Evolutionary conservation across 2,888 invertebrate genomes (phyloP), one percentile per base, ranked within the genome.

Genomic region (Cryptocephalus primarius): DNA sequence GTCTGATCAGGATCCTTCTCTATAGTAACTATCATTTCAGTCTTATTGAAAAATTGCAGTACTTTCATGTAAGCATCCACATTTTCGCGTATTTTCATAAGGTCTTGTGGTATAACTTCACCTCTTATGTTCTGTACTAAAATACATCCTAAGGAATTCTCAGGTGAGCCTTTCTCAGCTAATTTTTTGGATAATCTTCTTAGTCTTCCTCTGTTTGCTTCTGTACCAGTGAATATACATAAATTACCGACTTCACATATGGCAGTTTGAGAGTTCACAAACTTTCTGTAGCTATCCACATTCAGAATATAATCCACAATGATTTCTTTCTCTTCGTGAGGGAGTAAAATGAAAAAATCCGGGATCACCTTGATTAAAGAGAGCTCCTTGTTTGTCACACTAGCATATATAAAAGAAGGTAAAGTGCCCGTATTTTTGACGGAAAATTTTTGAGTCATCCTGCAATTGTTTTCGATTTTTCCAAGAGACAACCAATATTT

Each of bases 401-500:
- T 56, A n/a, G 69, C 48, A 39, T 55, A 57, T 3, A 71, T 74
- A 55, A 79, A 81, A 1, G 75, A 74, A 10, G 73, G 64, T 9
- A 80, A 59, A 33, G 75, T 74, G 1, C 81, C 81, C 12, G 63
- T 72, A 56, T 80, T 81, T 53, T 72, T 71, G 2, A 80, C 61
- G 36, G 62, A 66, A 45, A 81, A 74, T 40, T 64, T 70, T 39
- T 73, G 70, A 9, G 67, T 67, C 10, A 79, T 56, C 1, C 67
- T 60, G 4, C 56, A 62, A 31, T 70, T 68, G 1, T 74, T 71
- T 47, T 71, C 72, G 1, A 79, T 59, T 52, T 72, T 72, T 8
- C 81, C 80, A 39, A 81, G 65, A 1, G 77, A 74, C 1, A 80
- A 57, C 70, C 78, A 79, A 51, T 75, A 71, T 48, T 73, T 72